Conservation (phyloP, 2,113 vertebrate genomes). For the Pycnonotus jocosus region DNA sequence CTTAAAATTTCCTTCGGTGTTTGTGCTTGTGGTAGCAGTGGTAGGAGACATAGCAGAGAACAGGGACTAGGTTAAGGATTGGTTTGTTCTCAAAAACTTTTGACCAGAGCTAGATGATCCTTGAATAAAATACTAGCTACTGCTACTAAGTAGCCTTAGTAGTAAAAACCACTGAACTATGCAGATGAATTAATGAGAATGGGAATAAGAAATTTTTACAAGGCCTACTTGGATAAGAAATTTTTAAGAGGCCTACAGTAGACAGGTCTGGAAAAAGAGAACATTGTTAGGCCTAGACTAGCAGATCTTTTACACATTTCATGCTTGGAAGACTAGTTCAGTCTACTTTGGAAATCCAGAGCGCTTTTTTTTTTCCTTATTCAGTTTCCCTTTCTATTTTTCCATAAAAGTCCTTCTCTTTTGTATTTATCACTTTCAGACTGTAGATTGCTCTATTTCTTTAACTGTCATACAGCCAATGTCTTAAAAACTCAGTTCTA, state of each 20-base stretch:
- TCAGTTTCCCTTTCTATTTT: not conserved
- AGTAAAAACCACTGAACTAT: not conserved
- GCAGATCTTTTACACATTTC: not conserved
- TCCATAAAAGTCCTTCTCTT: not conserved
- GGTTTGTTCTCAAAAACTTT: not conserved
- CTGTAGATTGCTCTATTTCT: not conserved
- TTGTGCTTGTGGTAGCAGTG: accelerated
- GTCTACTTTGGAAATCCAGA: not conserved
- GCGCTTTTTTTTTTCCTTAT: not conserved
- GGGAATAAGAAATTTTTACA: not conserved
- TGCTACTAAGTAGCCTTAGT: not conserved
- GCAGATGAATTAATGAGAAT: not conserved
- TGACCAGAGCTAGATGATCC: not conserved
- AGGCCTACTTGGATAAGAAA: not conserved
- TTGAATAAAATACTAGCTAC: not conserved
- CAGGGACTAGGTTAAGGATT: not conserved
- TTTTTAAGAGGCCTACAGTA: not conserved
- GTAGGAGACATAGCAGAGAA: not conserved
- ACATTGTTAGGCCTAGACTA: not conserved
- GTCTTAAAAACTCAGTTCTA: constrained; percentile 33
- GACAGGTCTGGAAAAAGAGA: not conserved
- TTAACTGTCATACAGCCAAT: constrained; percentile 27
- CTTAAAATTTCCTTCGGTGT: not conserved
- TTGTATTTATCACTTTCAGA: not conserved
- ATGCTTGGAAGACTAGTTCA: not conserved